Percentiles rank a stretch among this genome's conserved stretches.
Conservation (phyloP, 2,888 invertebrate species). For the Philopedon plagiatum region DNA sequence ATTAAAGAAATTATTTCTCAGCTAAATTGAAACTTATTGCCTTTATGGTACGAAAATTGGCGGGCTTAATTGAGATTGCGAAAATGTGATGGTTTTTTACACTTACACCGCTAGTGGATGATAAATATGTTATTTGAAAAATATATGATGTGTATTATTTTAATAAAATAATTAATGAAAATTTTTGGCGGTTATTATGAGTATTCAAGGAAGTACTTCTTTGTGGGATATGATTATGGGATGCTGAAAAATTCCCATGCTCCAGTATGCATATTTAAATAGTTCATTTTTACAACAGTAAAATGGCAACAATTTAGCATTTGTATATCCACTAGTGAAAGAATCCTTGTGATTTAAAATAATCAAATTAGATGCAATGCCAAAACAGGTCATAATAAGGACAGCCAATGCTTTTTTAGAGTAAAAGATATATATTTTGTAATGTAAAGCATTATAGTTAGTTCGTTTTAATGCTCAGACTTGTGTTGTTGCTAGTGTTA, state of each 20-base stretch:
- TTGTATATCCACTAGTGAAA: slow-evolving; percentile 31
- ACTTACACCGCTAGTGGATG: neutral
- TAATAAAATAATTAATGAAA: too few species aligned
- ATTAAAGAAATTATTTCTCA: too few species aligned
- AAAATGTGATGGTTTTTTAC: neutral
- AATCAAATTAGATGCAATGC: slow-evolving; percentile 30
- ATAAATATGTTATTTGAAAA: too few species aligned
- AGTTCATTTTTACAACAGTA: too few species aligned
- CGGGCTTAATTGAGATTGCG: neutral
- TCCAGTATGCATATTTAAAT: too few species aligned
- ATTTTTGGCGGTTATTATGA: too few species aligned
- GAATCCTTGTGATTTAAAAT: slow-evolving; percentile 26
- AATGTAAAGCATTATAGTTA: slow-evolving; percentile 23
- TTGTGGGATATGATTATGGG: too few species aligned
- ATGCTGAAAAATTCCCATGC: too few species aligned
- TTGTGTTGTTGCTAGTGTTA: neutral
- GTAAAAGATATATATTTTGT: slow-evolving; percentile 30
- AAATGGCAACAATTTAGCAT: too few species aligned
- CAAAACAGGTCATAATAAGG: slow-evolving; percentile 22
- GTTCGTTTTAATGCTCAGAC: slow-evolving; percentile 9
- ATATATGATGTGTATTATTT: too few species aligned
- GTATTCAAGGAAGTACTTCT: too few species aligned
- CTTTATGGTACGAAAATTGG: neutral
- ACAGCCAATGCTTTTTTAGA: slow-evolving; percentile 25
- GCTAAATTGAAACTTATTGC: too few species aligned